Percentiles rank a stretch among this genome's conserved stretches.
These are phyloP conservation scores for Aplysina aerophoba DNA, from an alignment of 37 sponge, comb jelly and placozoan species.

Conservation along the genomic window DNA sequence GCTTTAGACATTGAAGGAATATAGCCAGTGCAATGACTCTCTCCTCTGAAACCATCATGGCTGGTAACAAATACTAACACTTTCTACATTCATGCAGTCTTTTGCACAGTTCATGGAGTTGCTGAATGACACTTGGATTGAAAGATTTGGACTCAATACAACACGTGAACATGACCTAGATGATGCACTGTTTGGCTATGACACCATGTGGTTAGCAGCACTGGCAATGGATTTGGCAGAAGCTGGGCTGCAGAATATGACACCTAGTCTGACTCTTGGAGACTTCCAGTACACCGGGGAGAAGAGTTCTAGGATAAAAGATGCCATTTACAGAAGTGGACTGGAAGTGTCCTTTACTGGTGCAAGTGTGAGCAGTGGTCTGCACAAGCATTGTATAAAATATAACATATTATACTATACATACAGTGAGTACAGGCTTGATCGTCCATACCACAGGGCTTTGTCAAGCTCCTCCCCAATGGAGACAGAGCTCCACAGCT, in stretches of 20 bases:
- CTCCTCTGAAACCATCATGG: too few species aligned
- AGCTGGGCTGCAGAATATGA: constrained; percentile 16
- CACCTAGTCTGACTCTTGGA: neutral
- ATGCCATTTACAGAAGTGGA: neutral
- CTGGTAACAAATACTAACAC: too few species aligned
- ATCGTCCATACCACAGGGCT: neutral
- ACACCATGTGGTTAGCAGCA: constrained; percentile 66
- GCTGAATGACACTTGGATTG: neutral
- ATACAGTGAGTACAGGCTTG: neutral
- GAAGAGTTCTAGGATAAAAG: constrained; percentile 5
- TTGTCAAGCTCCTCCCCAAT: neutral
- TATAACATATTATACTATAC: too few species aligned
- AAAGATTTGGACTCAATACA: neutral
- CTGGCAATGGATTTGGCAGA: constrained; percentile 42
- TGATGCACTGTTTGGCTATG: constrained; percentile 40
- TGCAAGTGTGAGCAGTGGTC: constrained; percentile 34
- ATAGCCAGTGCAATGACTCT: too few species aligned
- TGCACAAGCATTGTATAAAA: too few species aligned
- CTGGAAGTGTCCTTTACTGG: constrained; percentile 26
- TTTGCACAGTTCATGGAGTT: neutral
- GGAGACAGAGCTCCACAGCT: constrained; percentile 43
- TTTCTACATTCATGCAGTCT: too few species aligned
- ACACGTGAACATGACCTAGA: neutral
- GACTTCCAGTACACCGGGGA: constrained; percentile 29
- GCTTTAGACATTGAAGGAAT: too few species aligned